Percentiles rank a stretch among this genome's conserved stretches.
These are phyloP conservation scores for Myotis daubentonii DNA, from an alignment of 2,797 vertebrate species.

Conservation along the genomic window DNA sequence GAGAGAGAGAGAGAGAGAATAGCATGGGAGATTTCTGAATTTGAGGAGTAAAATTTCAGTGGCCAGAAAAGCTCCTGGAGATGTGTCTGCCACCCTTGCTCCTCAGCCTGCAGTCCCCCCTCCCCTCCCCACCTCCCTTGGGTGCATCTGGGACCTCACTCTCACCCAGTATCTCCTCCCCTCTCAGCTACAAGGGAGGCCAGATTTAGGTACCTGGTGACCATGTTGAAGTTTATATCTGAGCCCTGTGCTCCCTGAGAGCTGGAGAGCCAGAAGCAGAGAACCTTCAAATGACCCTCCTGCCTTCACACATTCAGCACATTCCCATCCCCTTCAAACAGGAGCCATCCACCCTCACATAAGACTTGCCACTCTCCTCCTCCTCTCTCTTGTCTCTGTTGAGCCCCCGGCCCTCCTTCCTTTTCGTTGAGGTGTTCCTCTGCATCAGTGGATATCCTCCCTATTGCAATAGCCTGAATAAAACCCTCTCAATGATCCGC, in stretches of 20 bases:
- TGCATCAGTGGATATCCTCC: neutral
- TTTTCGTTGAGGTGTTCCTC: neutral
- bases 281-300: neutral
- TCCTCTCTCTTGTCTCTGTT: neutral
- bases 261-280: neutral
- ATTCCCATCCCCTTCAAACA: neutral
- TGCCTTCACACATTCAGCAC: fast-evolving
- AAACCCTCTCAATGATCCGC: neutral
- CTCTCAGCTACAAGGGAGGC: neutral
- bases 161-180: neutral
- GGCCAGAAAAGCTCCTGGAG: neutral
- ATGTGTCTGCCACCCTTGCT: fast-evolving
- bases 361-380: neutral
- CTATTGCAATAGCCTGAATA: neutral
- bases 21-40: neutral
- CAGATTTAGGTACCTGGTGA: neutral
- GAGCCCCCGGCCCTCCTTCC: neutral
- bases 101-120: neutral
- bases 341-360: too few relatives aligned
- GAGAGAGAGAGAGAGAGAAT: neutral
- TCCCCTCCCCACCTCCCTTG: too few relatives aligned
- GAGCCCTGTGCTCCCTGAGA: neutral
- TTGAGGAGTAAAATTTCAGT: neutral
- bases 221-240: neutral
- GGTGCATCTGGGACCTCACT: neutral